These are phyloP conservation scores for Podabrus alpinus DNA, from an alignment of 2,888 invertebrate species.

Conservation along the genomic window DNA sequence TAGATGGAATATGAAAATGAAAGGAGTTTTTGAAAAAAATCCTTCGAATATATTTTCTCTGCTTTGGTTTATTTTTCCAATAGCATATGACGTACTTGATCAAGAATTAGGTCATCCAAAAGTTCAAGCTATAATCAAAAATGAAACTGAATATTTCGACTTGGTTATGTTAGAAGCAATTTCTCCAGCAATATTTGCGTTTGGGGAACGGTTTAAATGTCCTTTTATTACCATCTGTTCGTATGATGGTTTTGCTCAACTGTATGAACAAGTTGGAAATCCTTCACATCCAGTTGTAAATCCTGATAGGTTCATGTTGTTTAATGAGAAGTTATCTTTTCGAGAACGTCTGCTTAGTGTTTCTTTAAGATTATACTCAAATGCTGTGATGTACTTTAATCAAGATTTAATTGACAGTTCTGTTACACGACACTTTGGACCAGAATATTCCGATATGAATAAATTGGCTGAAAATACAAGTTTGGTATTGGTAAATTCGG, in stretches of 20 bases:
- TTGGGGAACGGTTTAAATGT: slow-evolving; percentile 46
- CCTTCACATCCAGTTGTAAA: slow-evolving; percentile 47
- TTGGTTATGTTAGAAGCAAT: slow-evolving; percentile 46
- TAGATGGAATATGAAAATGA: not conserved
- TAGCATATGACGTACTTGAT: not conserved
- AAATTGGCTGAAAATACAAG: not conserved
- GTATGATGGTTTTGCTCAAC: slow-evolving; percentile 37
- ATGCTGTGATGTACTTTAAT: not conserved
- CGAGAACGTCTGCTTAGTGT: slow-evolving; percentile 36
- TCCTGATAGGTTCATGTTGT: slow-evolving; percentile 43
- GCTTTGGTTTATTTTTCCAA: not conserved
- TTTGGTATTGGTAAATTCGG: not conserved
- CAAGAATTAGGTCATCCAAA: slow-evolving; percentile 33
- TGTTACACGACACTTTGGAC: not conserved
- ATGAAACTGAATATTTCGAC: slow-evolving; percentile 44
- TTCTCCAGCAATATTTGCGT: slow-evolving; percentile 33
- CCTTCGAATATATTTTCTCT: not conserved
- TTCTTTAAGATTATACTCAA: not conserved
- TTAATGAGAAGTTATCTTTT: slow-evolving; percentile 40
- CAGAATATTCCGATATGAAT: not conserved
- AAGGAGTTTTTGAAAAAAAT: not conserved
- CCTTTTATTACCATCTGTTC: slow-evolving; percentile 45
- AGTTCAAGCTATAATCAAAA: slow-evolving; percentile 45
- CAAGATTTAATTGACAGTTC: not conserved
- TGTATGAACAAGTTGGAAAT: slow-evolving; percentile 46